Base-by-base conservation (phyloP, 2,113 vertebrate species). In the Charina bottae region DNA sequence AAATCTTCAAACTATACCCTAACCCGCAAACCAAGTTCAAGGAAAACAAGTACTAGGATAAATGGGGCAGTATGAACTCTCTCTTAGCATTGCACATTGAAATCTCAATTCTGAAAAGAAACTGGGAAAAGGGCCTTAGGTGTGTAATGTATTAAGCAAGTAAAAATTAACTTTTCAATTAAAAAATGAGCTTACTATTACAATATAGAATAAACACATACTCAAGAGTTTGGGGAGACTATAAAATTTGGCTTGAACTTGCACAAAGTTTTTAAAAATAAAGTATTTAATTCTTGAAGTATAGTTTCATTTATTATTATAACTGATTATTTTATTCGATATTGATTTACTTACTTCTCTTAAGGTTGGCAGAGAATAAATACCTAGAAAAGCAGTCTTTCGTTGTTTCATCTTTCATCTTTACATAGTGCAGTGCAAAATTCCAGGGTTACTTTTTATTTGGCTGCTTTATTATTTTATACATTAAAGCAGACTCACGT, bases 101-200 rank as follows among this genome's bases (percentile, higher is more conserved):
- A 85, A 58, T 91, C 64, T 93, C 42, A 24, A 37, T 56, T 9
- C 83, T 46, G 87, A 53, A 78, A 90, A 93, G 86, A 72, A 88
- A 91, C 60, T 86, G 93, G 92, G n/a, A 92, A 56, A 64, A 88
- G 72, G 91, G 21, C 9, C 85, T 64, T 55, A 93, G 72, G 42
- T 53, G 89, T 53, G 64, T 72, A 91, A 94, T 95, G 49, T 88
- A 92, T 90, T 86, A 95, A 95, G 85, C 87, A 92, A 87, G 88
- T 68, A 85, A 87, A 85, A 33, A 28, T 94, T 91, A 93, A 15
- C 62, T 94, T 92, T 87, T 78, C n/a, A n/a, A 55, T 42, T 93
- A 68, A 21, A 13, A 85, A 93, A 42, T 83, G 33, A 78, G 2
- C 11, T 28, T 42, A 49, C 49, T 19, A 53, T 84, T 59, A 9